A percentile compares a stretch with the other conserved stretches of the same genome.
Evolutionary conservation across 2,113 vertebrate species (phyloP).

Genomic region (Canis aureus): DNA sequence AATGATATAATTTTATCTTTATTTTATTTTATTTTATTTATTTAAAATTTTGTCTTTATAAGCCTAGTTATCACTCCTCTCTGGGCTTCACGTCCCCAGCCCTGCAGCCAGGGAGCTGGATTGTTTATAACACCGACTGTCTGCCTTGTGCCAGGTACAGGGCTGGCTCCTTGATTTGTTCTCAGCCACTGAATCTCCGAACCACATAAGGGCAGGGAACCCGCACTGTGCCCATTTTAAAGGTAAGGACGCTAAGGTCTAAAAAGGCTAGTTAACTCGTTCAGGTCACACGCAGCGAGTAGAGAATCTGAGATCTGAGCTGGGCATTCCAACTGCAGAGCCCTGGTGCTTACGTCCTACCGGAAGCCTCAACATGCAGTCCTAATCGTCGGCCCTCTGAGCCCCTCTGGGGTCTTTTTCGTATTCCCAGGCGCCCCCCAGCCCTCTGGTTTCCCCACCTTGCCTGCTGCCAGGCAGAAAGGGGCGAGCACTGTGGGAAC

Average conservation of each 20-base stretch:
- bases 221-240: background rate
- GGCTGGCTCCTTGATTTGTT: background rate
- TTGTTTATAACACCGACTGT: background rate
- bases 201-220: background rate
- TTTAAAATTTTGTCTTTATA: background rate
- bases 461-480: background rate
- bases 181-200: background rate
- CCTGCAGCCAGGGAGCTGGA: background rate
- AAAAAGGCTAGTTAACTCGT: background rate
- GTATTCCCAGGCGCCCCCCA: background rate
- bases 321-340: background rate
- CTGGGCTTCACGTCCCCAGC: background rate
- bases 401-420: background rate
- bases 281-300: background rate
- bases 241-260: background rate
- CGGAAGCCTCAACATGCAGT: background rate
- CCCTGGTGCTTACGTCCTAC: background rate
- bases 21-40: too few species aligned
- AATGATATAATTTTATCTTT: background rate
- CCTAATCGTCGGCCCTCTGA: fast-evolving
- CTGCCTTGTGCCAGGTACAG: background rate
- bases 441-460: background rate
- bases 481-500: conserved; percentile 39
- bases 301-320: background rate
- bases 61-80: background rate